Evolutionary conservation across 2,888 invertebrate genomes (phyloP), one percentile per base, ranked within the genome.

Genomic region (Adineta ricciae): DNA sequence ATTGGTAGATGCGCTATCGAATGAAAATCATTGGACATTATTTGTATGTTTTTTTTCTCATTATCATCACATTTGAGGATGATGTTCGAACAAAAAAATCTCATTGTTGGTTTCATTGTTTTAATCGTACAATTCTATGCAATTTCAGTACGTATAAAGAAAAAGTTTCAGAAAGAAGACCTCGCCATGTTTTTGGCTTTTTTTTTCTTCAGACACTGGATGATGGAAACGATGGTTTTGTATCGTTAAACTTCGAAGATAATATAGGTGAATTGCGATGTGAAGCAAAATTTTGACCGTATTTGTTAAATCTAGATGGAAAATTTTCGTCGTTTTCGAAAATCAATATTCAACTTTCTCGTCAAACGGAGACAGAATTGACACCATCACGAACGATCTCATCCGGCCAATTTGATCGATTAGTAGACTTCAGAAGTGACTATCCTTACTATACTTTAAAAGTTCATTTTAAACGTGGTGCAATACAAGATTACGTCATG

Each of bases 401-500:
- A 32, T 38, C 41, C 0, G 8, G 41, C 2, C 78, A 78, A 78
- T 78, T 41, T n/a, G 78, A 78, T 41, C 38, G 78, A 78, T 38
- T 78, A 27, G 27, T 56, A 27, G 27, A 56, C 27, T 56, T 11
- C 1, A 32, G 7, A 14, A 36, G 1, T 64, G 19, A 64, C 32
- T 14, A 64, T 64, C 32, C 32, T 19, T 78, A 78, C 41, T 78
- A 78, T 78, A 41, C 78, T 41, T 41, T 78, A 16, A 78, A 78
- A 78, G 78, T 41, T 41, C 38, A 38, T 78, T 78, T 41, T 78
- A 38, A 41, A 41, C 78, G 78, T 78, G 41, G 78, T 41, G 11
- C 78, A 41, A 41, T 41, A 41, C 78, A 78, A 78, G 78, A 78
- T 78, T 41, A 78, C n/a, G 78, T 78, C 24, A 78, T 78, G 78